phyloP scores from a whole-genome alignment of 2,797 vertebrate species.

The Enteromius treurensis region DNA sequence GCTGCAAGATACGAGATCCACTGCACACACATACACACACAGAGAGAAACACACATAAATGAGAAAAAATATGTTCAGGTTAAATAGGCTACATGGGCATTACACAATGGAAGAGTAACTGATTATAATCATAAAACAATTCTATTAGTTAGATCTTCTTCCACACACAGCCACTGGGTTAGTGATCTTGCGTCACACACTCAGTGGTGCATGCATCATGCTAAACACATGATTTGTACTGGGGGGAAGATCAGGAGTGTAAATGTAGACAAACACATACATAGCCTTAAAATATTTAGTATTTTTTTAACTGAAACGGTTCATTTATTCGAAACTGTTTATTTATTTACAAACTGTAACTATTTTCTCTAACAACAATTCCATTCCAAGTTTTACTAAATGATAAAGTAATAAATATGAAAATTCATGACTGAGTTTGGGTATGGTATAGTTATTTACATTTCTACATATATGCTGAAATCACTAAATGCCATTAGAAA shows the following conservation, averaged over 20 bases:
- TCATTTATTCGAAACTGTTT: not conserved
- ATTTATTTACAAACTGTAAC: not conserved
- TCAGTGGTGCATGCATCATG: conserved; percentile 30
- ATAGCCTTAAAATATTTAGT: not conserved
- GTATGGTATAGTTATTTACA: not conserved
- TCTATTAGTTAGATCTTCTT: not conserved
- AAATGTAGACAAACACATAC: not conserved
- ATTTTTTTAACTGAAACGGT: not conserved
- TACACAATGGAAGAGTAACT: not conserved
- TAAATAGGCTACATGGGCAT: not conserved
- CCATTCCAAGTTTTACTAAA: not conserved
- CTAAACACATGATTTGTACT: conserved; percentile 3
- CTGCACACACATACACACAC: conserved; percentile 71
- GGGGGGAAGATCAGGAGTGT: not conserved
- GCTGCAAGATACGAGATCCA: conserved; percentile 91
- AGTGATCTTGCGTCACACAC: conserved; percentile 21
- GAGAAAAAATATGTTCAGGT: conserved; percentile 7
- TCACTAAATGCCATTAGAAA: not conserved
- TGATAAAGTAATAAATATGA: conserved; percentile 2
- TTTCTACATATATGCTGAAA: not conserved
- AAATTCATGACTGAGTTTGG: not conserved
- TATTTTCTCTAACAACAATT: not conserved
- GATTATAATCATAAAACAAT: not conserved
- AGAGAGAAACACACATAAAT: conserved; percentile 47
- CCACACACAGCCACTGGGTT: conserved; percentile 24